Percentiles rank a stretch among this genome's conserved stretches.
These are phyloP conservation scores for Myzus persicae DNA, from an alignment of 1,140 invertebrate species.

Conservation along the genomic window DNA sequence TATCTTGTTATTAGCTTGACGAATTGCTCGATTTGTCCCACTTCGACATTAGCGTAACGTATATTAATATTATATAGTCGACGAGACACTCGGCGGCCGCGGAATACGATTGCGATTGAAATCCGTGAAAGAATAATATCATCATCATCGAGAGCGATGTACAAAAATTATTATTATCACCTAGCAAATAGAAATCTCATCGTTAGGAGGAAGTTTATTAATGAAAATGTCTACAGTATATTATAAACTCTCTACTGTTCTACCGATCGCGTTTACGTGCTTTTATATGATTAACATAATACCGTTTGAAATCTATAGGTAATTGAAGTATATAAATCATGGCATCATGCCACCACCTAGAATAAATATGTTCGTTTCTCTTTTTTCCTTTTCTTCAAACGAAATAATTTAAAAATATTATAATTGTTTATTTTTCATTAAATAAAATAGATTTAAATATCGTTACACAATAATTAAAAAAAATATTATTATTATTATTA, in stretches of 20 bases:
- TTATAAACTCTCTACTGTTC: constrained; percentile 25
- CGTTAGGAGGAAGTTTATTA: background rate
- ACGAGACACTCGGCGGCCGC: background rate
- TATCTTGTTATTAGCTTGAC: background rate
- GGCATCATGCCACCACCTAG: background rate
- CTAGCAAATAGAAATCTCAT: constrained; percentile 24
- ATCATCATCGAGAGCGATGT: background rate
- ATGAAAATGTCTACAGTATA: background rate
- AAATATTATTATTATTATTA: background rate
- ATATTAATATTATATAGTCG: background rate
- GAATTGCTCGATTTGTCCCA: background rate
- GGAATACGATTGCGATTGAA: constrained; percentile 22
- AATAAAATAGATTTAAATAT: background rate
- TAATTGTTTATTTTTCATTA: background rate
- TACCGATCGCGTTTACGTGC: background rate
- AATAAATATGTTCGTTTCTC: background rate
- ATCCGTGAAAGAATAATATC: constrained; percentile 13
- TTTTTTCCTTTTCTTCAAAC: background rate
- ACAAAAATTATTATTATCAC: background rate
- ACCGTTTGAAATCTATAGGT: background rate
- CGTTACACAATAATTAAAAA: background rate
- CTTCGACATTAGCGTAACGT: background rate
- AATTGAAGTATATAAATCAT: background rate
- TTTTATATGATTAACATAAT: constrained; percentile 5
- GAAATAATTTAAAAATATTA: background rate